These are phyloP conservation scores for Sialia sialis DNA, from an alignment of 2,113 vertebrate species.

Conservation along the genomic window DNA sequence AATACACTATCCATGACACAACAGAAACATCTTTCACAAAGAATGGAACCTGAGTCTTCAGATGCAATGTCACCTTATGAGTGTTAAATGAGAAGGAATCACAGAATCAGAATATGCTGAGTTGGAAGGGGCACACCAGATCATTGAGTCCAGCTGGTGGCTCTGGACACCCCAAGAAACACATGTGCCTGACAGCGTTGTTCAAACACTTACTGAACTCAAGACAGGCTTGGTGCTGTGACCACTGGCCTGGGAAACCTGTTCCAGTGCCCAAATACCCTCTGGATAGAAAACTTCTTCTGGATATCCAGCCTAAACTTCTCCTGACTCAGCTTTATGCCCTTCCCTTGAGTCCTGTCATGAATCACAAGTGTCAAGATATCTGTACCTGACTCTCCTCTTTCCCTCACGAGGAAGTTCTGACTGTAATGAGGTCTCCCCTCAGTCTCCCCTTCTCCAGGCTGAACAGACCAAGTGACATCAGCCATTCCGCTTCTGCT, in stretches of 20 bases:
- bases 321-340: not conserved
- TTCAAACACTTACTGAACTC: not conserved
- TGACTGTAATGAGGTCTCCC: not conserved
- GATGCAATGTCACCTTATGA: not conserved
- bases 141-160: not conserved
- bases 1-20: not conserved
- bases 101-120: not conserved
- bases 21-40: not conserved
- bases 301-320: not conserved
- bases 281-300: not conserved
- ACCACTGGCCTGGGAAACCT: not conserved
- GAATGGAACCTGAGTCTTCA: not conserved
- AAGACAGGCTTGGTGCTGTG: not conserved
- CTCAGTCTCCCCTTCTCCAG: not conserved
- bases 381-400: not conserved
- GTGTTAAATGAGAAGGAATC: not conserved
- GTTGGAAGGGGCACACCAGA: not conserved
- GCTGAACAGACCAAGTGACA: not conserved
- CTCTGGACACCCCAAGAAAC: not conserved
- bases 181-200: not conserved
- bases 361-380: not conserved
- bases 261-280: not conserved
- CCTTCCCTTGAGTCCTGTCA: not conserved
- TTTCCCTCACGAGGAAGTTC: accelerated
- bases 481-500: not conserved